Percentiles rank a stretch among this genome's conserved stretches.
Conservation (phyloP, 2,113 vertebrate species). For the Tachysurus fulvidraco region DNA sequence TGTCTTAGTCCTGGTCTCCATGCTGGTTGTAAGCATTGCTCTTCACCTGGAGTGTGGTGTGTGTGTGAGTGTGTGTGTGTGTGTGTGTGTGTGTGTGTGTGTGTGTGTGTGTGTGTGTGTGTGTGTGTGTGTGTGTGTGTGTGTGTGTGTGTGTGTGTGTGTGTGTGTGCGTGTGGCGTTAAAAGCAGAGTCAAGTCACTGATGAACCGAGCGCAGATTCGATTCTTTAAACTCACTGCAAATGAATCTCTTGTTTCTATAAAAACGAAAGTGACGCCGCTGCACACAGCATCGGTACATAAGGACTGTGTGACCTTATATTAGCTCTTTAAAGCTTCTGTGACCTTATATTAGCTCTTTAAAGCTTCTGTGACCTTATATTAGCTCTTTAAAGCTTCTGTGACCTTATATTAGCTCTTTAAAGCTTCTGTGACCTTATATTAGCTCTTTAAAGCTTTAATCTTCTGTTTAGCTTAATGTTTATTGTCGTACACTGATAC, state of each 20-base stretch:
- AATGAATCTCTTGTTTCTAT: background rate
- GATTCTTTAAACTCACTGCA: background rate
- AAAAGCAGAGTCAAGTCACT: background rate
- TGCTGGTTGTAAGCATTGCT: background rate
- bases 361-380: background rate
- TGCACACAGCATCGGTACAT: background rate
- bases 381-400: background rate
- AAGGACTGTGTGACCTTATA: background rate
- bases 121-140: background rate
- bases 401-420: no score
- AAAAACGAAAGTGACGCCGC: background rate
- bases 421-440: no score
- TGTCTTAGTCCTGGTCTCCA: background rate
- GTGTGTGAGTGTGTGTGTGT: no score
- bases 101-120: background rate
- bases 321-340: no score
- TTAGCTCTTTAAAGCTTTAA: background rate
- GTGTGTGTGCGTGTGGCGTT: background rate
- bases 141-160: background rate
- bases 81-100: background rate
- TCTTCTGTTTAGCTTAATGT: background rate
- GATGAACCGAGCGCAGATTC: background rate
- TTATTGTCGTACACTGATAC: background rate
- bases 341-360: background rate
- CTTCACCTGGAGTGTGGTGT: background rate